Base-by-base conservation (phyloP, 2,797 vertebrate genomes). In the Eulemur rubriventer region DNA sequence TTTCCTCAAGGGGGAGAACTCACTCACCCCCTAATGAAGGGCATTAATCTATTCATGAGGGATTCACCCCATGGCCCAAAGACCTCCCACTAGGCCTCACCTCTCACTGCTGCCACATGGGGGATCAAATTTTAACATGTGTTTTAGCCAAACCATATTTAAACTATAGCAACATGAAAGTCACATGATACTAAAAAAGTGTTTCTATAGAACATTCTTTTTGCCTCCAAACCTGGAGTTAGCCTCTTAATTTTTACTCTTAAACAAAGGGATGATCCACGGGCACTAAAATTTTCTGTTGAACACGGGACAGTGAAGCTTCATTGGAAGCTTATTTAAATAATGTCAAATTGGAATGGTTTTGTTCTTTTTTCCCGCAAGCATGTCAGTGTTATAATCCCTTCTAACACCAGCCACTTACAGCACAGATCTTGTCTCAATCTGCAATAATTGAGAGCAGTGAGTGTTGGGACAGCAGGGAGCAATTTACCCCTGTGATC, bases 311-410 rank as follows among this genome's bases (percentile, higher is more conserved):
- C 4, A 69, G 7, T 63, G 35, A 50, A 35, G 4, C 30, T 76
- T 84, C 20, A 43, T 17, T 95, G 65, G 63, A 87, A 81, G 28
- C 18, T 93, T 83, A 91, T n/a, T 61, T 61, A 89, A 80, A 82
- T 35, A 35, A 73, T 24, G 17, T 67, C 22, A 93, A 93, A 73
- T 2, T 33, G 89, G 50, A 67, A 38, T 69, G 18, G 20, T 75
- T 73, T 72, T 63, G 24, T 86, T 88, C 16, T 28, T 48, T 72
- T 65, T 65, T 57, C 4, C 46, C 24, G 67, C n/a, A 83, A 65
- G 38, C 18, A 38, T 24, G 61, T 70, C 41, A 12, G 61, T 96
- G 73, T 75, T 89, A 79, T 41, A 91, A 89, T 75, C 18, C 28
- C 11, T 82, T 26, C 46, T 86, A 89, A 55, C 17, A 20, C 33